Conservation (phyloP, 2,888 invertebrate genomes). For the Agrotis ipsilon region DNA sequence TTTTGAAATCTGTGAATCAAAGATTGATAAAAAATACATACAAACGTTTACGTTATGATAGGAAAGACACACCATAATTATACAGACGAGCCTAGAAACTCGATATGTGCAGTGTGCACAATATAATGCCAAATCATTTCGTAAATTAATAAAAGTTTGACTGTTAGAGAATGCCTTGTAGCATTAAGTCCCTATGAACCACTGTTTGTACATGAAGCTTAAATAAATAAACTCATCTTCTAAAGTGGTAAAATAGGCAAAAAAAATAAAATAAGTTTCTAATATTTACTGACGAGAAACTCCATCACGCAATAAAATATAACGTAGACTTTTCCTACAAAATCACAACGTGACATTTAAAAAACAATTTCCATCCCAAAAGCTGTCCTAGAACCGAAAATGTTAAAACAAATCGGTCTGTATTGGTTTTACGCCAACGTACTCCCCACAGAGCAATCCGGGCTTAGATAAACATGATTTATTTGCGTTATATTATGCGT, state of each 20-base stretch:
- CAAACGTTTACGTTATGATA: too few species aligned
- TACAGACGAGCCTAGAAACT: too few species aligned
- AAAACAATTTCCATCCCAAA: slow-evolving; percentile 5
- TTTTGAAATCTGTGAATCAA: too few species aligned
- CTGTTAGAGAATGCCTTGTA: too few species aligned
- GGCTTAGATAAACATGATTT: slow-evolving; percentile 69
- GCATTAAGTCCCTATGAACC: too few species aligned
- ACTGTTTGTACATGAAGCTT: too few species aligned
- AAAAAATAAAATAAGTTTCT: background rate
- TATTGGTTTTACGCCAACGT: slow-evolving; percentile 56
- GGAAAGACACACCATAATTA: too few species aligned
- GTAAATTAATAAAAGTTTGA: too few species aligned
- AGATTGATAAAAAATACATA: too few species aligned
- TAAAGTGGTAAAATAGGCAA: background rate
- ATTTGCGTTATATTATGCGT: slow-evolving; percentile 55
- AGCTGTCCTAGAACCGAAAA: background rate
- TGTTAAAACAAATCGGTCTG: slow-evolving; percentile 39
- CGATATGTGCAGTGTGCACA: too few species aligned
- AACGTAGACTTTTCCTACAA: background rate
- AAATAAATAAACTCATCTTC: too few species aligned
- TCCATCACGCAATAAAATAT: background rate
- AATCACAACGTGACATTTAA: background rate
- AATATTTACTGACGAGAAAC: too few species aligned
- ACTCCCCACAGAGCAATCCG: slow-evolving; percentile 62
- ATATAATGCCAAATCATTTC: background rate